Percentiles rank a stretch among this genome's conserved stretches.
These are phyloP conservation scores for Vombatus ursinus DNA, from an alignment of 2,113 vertebrate genomes.

Conservation along the genomic window DNA sequence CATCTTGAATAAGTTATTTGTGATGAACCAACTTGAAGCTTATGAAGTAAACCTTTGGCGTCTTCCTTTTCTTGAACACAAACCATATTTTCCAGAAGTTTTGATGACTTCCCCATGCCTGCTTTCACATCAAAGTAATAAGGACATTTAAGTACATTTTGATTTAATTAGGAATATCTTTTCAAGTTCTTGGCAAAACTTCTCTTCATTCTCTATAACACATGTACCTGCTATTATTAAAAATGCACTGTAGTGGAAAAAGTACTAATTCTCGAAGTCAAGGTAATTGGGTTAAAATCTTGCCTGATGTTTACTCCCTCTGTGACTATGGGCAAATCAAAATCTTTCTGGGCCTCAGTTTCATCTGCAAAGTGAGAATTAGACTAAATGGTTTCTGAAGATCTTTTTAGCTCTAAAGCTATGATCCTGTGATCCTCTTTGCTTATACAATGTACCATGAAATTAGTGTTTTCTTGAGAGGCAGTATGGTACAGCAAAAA, in stretches of 20 bases:
- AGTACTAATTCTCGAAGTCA: neutral
- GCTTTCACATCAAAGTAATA: neutral
- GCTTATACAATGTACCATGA: neutral
- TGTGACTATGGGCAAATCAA: neutral
- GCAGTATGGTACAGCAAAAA: neutral
- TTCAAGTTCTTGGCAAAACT: neutral
- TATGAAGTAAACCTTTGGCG: neutral
- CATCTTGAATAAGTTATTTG: neutral
- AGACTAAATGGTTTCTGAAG: neutral
- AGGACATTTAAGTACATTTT: neutral
- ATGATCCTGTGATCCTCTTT: neutral
- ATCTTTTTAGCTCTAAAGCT: neutral
- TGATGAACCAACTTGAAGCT: neutral
- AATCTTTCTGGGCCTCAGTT: neutral
- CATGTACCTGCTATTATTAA: neutral
- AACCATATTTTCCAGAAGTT: neutral
- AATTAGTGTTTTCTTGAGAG: neutral
- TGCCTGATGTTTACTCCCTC: neutral
- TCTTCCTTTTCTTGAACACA: neutral
- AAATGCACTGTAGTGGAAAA: neutral
- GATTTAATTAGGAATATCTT: neutral
- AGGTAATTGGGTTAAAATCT: neutral
- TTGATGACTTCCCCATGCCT: neutral
- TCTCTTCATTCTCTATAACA: neutral
- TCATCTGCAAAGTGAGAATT: neutral